These are phyloP conservation scores for Mastomys natalensis DNA, from an alignment of 2,113 vertebrate species.

Conservation along the genomic window DNA sequence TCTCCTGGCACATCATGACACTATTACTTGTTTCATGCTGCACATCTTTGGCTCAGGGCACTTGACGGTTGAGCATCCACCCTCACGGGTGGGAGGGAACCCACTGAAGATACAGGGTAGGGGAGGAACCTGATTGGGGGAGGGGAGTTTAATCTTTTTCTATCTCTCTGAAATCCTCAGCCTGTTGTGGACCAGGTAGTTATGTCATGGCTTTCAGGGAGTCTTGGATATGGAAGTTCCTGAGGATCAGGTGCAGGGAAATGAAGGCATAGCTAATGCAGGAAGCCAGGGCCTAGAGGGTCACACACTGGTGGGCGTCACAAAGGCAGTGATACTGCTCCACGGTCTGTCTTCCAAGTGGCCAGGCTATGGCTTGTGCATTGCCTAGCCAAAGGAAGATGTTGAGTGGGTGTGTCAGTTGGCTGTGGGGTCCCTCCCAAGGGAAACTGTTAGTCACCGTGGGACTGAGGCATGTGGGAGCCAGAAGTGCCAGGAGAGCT, in stretches of 20 bases:
- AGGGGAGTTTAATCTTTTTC: background rate
- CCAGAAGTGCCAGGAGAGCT: background rate
- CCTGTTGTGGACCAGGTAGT: no score
- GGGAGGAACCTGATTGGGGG: background rate
- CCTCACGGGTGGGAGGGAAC: no score
- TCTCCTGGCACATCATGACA: accelerated
- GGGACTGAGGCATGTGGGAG: background rate
- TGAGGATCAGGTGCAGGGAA: background rate
- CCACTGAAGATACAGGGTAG: background rate
- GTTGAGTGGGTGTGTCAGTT: background rate
- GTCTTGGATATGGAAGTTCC: background rate
- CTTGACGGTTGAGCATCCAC: no score
- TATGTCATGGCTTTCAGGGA: accelerated
- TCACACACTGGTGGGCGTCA: background rate
- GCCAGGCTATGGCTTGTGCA: background rate
- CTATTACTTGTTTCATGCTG: accelerated
- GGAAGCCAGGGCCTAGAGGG: background rate
- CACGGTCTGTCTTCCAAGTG: background rate
- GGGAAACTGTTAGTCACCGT: constrained; percentile 67
- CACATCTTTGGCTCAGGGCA: background rate
- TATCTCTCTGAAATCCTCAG: background rate
- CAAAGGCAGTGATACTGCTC: background rate
- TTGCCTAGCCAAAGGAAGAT: background rate
- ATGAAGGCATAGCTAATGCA: accelerated
- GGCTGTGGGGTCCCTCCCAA: constrained; percentile 55